Evolutionary conservation across 2,113 vertebrate species (phyloP), one percentile per base, ranked within the genome.

Genomic region (Pycnonotus jocosus): DNA sequence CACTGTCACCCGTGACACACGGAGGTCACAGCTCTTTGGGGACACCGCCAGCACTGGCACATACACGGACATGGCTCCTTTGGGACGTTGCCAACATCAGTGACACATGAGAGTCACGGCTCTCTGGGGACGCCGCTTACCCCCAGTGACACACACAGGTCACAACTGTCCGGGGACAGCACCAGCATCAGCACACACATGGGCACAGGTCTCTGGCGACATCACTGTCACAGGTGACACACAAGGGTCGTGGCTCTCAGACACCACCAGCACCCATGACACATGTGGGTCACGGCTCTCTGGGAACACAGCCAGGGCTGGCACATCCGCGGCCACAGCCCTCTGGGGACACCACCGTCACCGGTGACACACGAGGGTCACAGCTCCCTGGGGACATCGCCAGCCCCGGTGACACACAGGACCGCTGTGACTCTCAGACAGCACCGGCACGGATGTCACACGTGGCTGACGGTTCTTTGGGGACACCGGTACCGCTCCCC

Each of bases 1-100:
- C 19, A 1, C 9, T 11, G 31, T 12, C 45, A 6, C 23, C 3
- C 8, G 71, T 2, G 65, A 7, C 56, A 48, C 25, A 2, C 2
- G 7, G 3, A 57, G 50, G 40, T 58, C 50, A 3, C 15, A 8
- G 31, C 23, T 44, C 8, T 17, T 37, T 4, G 40, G 68, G 51
- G 89, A 61, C 74, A 21, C 22, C 0, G 27, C n/a, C 62, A 24
- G 64, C 23, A 2, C 44, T 23, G 72, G 45, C 37, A 86, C 62
- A 19, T 6, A 18, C 53, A 8, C 4, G 83, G 62, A 19, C 33
- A 3, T 1, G 33, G 35, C 31, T 65, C 15, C 22, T 47, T 1
- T 45, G 80, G 42, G 85, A 42, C 76, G 2, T 4, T 2, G 60
- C 74, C 85, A 79, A 2, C 56, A 6, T 0, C 27, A 4, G 74